These are phyloP conservation scores for Neoaliturus tenellus DNA, from an alignment of 2,888 invertebrate species.

Conservation along the genomic window DNA sequence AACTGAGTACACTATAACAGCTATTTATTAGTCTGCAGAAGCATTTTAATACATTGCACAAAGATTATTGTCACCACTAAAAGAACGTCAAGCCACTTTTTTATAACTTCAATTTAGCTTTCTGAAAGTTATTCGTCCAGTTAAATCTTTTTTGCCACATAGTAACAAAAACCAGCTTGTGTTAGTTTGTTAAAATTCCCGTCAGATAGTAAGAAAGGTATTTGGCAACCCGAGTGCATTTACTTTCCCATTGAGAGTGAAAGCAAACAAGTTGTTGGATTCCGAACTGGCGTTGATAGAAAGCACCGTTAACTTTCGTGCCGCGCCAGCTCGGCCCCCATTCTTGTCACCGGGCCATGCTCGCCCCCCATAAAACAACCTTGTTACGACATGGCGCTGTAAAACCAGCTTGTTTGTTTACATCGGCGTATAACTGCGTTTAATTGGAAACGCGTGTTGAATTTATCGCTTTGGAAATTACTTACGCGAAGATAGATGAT, in stretches of 20 bases:
- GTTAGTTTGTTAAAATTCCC: constrained; percentile 21
- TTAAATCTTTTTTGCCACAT: not conserved
- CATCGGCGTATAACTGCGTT: no score
- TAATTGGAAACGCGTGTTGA: no score
- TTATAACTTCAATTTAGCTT: no score
- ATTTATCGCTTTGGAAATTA: no score
- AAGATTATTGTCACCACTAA: no score
- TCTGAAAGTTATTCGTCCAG: not conserved
- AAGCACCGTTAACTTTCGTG: not conserved
- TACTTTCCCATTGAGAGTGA: constrained; percentile 8
- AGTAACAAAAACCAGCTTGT: no score
- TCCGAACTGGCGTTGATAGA: not conserved
- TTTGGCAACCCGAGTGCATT: not conserved
- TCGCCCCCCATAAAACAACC: not conserved
- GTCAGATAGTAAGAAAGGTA: not conserved
- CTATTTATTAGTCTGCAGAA: no score
- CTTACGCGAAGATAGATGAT: no score
- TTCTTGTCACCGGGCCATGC: not conserved
- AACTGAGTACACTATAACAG: no score
- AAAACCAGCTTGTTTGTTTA: no score
- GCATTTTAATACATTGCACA: no score
- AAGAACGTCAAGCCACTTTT: no score
- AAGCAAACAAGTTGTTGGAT: constrained; percentile 27
- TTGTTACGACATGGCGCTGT: not conserved
- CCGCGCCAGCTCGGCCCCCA: not conserved